Base-by-base conservation (phyloP, 1,140 invertebrate species). In the Bombus pyrosoma region DNA sequence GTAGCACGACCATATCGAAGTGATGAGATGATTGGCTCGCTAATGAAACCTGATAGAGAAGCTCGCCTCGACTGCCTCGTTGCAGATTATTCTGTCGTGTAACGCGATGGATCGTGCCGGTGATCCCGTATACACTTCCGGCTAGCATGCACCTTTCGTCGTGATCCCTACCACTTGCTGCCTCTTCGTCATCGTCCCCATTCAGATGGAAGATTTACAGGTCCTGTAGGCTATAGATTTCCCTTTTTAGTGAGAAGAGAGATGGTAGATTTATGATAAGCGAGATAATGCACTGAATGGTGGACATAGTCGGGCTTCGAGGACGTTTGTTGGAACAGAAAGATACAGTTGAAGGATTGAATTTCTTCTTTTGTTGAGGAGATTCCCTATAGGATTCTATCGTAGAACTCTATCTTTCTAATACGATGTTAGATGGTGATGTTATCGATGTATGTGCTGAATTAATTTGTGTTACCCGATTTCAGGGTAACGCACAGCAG, bases 21-120 rank as follows among this genome's bases (percentile, higher is more conserved):
- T 93, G 93, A 94, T 94, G 91, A 93, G 89, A 94, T 94, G 93
- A 94, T 94, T 94, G 93, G 92, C 92, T 82, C 86, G 91, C 90
- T 94, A 93, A 94, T 94, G 91, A 93, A 93, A 92, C 90, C 90
- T 92, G 93, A 94, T 94, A 91, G 89, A 93, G 91, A 87, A 92
- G 89, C 89, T 85, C 86, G 86, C 86, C 62, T 64, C 82, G 64
- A n/a, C 84, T 71, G 64, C 79, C 85, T 81, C 39, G 83, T 83
- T 83, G 81, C 64, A 86, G 85, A 89, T 91, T 90, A 91, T 91
- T 92, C 90, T 82, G 86, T 78, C 87, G 88, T 86, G 86, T 86
- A 91, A 87, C 86, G 85, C 82, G 85, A 86, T 85, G 77, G 88
- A 92, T 92, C 87, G 78, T 81, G 86, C 81, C 76, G 59, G 74